Percentiles rank a stretch among this genome's conserved stretches.
Conservation (phyloP, 2,888 invertebrate genomes). For the Limnephilus auricula region DNA sequence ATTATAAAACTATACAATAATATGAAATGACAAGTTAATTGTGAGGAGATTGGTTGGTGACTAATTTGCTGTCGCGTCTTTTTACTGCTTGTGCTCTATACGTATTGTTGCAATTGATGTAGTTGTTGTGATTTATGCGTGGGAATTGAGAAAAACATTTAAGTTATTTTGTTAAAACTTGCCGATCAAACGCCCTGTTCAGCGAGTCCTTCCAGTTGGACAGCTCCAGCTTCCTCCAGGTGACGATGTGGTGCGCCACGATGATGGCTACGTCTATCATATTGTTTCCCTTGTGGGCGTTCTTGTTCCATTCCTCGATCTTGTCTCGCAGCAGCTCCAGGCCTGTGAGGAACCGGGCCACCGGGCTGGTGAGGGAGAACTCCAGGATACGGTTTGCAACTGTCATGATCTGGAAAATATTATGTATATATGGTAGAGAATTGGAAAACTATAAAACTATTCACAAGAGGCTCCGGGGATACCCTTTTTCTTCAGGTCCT, state of each 20-base stretch:
- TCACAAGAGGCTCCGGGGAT: no score
- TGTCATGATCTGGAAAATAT: conserved; percentile 78
- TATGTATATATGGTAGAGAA: no score
- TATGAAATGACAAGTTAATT: background rate
- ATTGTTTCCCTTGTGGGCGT: conserved; percentile 92
- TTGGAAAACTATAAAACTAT: no score
- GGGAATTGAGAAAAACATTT: background rate
- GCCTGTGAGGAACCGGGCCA: conserved; percentile 93
- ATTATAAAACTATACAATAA: no score
- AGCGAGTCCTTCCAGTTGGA: conserved; percentile 92
- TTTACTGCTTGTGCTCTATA: no score
- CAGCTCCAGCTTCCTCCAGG: conserved; percentile 94
- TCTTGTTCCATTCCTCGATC: conserved; percentile 94
- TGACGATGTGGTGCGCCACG: conserved; percentile 89
- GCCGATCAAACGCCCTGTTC: conserved; percentile 82
- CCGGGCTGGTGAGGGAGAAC: conserved; percentile 88
- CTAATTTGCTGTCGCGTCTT: no score
- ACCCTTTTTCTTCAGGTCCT: no score
- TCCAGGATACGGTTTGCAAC: conserved; percentile 81
- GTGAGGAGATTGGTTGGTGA: background rate
- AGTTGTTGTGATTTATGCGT: no score
- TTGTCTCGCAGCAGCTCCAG: conserved; percentile 92
- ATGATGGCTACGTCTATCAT: conserved; percentile 84
- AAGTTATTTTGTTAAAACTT: background rate
- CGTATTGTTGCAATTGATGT: no score